Evolutionary conservation across 2,113 vertebrate genomes (phyloP).

Genomic region (Paratilapia polleni): DNA sequence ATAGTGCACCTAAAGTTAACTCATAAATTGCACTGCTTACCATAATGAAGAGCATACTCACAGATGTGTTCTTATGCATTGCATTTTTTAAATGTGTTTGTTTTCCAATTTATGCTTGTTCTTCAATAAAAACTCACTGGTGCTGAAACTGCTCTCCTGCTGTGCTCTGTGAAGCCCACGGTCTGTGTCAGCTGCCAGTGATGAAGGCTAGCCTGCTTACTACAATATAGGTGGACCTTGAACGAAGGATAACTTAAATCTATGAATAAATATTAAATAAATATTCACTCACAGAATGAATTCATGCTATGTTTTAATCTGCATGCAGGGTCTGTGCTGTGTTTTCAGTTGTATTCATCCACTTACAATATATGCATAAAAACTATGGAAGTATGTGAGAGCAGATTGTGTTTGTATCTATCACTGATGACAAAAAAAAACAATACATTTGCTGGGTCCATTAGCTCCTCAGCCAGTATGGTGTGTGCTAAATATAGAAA

Average conservation of each 20-base stretch:
- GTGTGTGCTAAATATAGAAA: slow-evolving; percentile 21
- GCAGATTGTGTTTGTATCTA: background rate
- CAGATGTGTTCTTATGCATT: background rate
- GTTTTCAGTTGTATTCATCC: background rate
- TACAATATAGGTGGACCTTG: too few relatives aligned
- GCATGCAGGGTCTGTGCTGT: background rate
- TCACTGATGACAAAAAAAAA: background rate
- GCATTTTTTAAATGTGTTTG: background rate
- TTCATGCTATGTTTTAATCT: background rate
- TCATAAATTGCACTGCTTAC: background rate
- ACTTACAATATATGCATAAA: background rate
- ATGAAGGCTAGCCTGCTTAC: background rate
- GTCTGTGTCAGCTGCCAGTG: too few relatives aligned
- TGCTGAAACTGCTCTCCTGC: background rate
- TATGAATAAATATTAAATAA: background rate
- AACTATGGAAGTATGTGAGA: background rate
- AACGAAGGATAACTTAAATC: background rate
- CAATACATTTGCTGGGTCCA: background rate
- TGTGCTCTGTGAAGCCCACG: background rate
- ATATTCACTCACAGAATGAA: background rate
- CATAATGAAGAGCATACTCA: too few relatives aligned
- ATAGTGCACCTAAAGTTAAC: background rate
- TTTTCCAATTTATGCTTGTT: background rate
- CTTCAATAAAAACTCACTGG: background rate
- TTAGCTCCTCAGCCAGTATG: background rate